These are phyloP conservation scores for cat (Felis catus) DNA, from an alignment of 2,113 vertebrate genomes.

Conservation along the genomic window F.catus_Fca126_mat1.0 CM031413.1:117014501-117015000, in stretches of 20 bases:
- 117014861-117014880: neutral
- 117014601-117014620: slow-evolving; percentile 38
- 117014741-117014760: slow-evolving; percentile 54
- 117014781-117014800: neutral
- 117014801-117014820: neutral
- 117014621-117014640: slow-evolving; percentile 9
- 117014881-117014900: neutral
- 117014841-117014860: neutral
- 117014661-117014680: slow-evolving; percentile 58
- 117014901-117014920: neutral
- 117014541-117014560: neutral
- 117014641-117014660: slow-evolving; percentile 29
- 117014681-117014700: slow-evolving; percentile 51
- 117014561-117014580: neutral
- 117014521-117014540: neutral
- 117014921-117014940: neutral
- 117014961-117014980: neutral
- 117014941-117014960: neutral
- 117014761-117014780: slow-evolving; percentile 7
- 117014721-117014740: slow-evolving; percentile 53
- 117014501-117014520: neutral
- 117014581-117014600: slow-evolving; percentile 26
- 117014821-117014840: neutral
- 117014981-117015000: neutral
- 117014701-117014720: slow-evolving; percentile 59